phyloP scores from a whole-genome alignment of 2,888 invertebrate genomes.

The Trissoscelio sp. region DNA sequence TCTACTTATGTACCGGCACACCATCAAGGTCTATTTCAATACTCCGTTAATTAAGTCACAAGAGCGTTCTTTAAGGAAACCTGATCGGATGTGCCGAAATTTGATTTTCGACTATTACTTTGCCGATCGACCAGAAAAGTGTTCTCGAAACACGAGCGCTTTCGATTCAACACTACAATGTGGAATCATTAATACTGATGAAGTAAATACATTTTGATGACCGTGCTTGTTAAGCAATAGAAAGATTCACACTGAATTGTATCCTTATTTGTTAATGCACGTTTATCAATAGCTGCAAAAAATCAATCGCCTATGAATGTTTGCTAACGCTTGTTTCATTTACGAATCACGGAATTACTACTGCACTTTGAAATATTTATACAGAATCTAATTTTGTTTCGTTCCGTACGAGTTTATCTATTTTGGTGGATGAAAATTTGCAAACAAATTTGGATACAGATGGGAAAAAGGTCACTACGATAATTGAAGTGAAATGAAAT shows the following conservation, averaged over 20 bases:
- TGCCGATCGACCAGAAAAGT: too few species aligned
- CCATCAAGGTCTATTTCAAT: constrained; percentile 52
- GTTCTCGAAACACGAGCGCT: not conserved
- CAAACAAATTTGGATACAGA: not conserved
- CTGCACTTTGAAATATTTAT: not conserved
- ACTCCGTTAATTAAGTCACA: constrained; percentile 47
- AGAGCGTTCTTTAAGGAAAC: constrained; percentile 22
- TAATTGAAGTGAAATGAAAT: too few species aligned
- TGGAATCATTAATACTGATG: constrained; percentile 26
- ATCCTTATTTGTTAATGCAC: constrained; percentile 24
- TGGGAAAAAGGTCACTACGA: not conserved
- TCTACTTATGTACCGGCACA: constrained; percentile 48
- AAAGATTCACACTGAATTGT: constrained; percentile 4
- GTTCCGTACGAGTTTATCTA: not conserved
- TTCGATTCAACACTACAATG: not conserved
- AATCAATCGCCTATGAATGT: constrained; percentile 4
- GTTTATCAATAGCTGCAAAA: constrained; percentile 1
- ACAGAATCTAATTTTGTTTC: not conserved
- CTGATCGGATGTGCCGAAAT: constrained; percentile 21
- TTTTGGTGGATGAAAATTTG: not conserved
- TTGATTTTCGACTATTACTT: constrained; percentile 25
- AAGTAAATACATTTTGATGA: constrained; percentile 15
- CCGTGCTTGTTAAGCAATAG: constrained; percentile 17
- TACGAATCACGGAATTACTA: constrained; percentile 2
- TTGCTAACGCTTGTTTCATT: not conserved